Percentiles rank a stretch among this genome's conserved stretches.
Evolutionary conservation across 2,888 invertebrate species (phyloP).

Genomic region (Caenorhabditis sp.): DNA sequence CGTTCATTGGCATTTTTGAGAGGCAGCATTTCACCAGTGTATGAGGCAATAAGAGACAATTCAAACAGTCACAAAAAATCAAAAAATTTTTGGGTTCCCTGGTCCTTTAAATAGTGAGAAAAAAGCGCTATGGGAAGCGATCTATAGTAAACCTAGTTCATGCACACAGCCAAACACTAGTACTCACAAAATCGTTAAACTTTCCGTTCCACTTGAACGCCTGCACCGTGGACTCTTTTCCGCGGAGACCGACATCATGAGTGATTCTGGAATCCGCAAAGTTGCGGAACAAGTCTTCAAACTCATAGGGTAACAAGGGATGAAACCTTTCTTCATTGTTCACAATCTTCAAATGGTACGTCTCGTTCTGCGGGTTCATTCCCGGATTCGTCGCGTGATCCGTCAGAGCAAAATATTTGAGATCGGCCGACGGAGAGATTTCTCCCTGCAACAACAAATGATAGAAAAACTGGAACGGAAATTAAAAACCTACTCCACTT

Average conservation of each 20-base stretch:
- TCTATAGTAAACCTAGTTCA: too few species aligned
- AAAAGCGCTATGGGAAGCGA: too few species aligned
- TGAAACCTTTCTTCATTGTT: slow-evolving; percentile 44
- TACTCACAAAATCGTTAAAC: slow-evolving; percentile 69
- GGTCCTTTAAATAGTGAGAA: too few species aligned
- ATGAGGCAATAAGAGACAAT: too few species aligned
- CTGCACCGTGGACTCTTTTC: slow-evolving; percentile 49
- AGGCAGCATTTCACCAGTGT: too few species aligned
- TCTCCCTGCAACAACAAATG: slow-evolving; percentile 23
- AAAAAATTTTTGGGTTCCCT: too few species aligned
- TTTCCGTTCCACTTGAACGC: slow-evolving; percentile 69
- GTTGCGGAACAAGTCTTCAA: slow-evolving; percentile 39
- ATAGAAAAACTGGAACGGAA: not conserved
- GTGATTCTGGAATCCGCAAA: slow-evolving; percentile 47
- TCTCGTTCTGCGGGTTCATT: slow-evolving; percentile 51
- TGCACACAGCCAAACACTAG: too few species aligned
- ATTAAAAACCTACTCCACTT: slow-evolving; percentile 22
- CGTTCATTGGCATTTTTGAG: too few species aligned
- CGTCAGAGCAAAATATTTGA: slow-evolving; percentile 30
- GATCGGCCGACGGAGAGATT: slow-evolving; percentile 36
- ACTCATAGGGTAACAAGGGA: slow-evolving; percentile 31
- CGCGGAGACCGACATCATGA: slow-evolving; percentile 32
- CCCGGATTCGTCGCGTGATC: slow-evolving; percentile 36
- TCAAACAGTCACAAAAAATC: too few species aligned
- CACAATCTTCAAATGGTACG: slow-evolving; percentile 42